These are phyloP conservation scores for Junco hyemalis DNA, from an alignment of 2,113 vertebrate species.

Conservation along the genomic window DNA sequence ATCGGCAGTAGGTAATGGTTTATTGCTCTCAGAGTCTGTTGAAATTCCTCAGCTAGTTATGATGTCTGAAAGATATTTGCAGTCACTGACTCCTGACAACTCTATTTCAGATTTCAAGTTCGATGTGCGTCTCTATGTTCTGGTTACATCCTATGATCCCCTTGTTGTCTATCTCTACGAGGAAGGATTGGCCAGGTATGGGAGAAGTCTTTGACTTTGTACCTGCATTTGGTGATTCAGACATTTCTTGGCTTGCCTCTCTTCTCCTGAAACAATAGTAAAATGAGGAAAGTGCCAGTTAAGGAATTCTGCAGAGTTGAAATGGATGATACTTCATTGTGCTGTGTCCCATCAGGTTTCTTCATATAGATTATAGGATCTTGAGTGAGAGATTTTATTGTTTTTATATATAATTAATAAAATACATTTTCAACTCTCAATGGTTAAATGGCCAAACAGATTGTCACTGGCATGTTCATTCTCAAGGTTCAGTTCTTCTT, in stretches of 20 bases:
- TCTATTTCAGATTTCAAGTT: slow-evolving; percentile 91
- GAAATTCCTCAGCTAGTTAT: background rate
- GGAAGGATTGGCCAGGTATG: slow-evolving; percentile 93
- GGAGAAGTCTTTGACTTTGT: background rate
- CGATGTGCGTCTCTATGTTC: slow-evolving; percentile 92
- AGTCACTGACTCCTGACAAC: background rate
- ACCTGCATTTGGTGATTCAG: background rate
- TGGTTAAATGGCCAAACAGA: background rate
- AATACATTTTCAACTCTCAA: background rate
- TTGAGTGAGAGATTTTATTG: background rate
- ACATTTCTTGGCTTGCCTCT: background rate
- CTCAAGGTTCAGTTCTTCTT: background rate
- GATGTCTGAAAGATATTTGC: background rate
- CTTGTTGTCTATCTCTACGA: slow-evolving; percentile 94
- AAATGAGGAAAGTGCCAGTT: background rate
- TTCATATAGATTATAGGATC: background rate
- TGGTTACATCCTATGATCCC: slow-evolving; percentile 95
- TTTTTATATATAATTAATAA: background rate
- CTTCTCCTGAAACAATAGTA: background rate
- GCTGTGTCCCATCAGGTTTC: background rate
- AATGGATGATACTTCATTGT: background rate
- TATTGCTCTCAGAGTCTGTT: background rate
- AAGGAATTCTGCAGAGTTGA: background rate
- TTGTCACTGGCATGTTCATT: background rate
- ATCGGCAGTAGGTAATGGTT: background rate